A percentile compares a stretch with the other conserved stretches of the same genome.
Evolutionary conservation across 2,888 invertebrate genomes (phyloP).

Genomic region (Tanypteryx hageni): DNA sequence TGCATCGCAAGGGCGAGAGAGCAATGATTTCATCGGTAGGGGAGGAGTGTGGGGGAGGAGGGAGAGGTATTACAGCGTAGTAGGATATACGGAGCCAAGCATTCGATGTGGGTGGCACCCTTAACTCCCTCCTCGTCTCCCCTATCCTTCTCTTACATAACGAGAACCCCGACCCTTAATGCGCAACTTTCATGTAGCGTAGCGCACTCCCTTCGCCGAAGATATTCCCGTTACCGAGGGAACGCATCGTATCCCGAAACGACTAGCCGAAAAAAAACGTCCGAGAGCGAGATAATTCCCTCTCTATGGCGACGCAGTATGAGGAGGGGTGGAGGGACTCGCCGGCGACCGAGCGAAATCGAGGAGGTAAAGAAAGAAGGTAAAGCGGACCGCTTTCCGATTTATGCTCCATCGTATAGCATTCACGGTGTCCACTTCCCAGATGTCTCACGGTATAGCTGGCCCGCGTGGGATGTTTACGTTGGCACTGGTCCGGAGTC

Average conservation of each 20-base stretch:
- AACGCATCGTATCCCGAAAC: too few relatives aligned
- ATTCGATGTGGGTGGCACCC: constrained; percentile 21
- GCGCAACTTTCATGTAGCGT: neutral
- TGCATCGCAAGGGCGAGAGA: neutral
- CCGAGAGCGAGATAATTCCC: neutral
- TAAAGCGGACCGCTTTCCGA: neutral
- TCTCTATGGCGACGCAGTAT: neutral
- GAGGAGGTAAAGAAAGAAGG: neutral
- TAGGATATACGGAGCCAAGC: neutral
- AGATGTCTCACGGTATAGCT: neutral
- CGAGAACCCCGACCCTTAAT: neutral
- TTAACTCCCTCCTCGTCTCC: neutral
- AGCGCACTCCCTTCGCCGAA: too few relatives aligned
- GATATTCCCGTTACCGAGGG: too few relatives aligned
- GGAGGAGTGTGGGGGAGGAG: neutral
- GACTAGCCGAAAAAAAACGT: neutral
- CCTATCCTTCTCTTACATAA: neutral
- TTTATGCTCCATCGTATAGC: neutral
- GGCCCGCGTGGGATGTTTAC: neutral
- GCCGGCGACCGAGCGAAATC: neutral
- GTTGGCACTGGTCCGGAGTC: neutral
- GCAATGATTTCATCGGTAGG: neutral
- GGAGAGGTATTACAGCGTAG: neutral
- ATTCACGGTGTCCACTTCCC: neutral
- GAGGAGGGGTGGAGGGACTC: too few relatives aligned